Conservation (phyloP, 2,113 vertebrate genomes). For the Hyperoodon ampullatus region DNA sequence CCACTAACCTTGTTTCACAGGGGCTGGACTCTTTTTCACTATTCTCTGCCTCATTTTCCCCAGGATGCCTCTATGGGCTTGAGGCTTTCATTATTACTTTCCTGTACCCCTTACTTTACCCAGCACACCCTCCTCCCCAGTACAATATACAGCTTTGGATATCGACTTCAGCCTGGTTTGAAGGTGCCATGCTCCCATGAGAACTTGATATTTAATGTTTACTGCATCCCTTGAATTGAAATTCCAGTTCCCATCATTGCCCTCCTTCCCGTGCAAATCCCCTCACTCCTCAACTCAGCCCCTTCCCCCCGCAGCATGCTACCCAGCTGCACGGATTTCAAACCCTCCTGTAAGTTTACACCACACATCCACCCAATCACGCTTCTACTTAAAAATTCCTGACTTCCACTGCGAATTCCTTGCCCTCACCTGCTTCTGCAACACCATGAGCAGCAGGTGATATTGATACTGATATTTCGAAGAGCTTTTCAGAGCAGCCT, state of each 20-base stretch:
- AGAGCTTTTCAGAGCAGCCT: neutral
- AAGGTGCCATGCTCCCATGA: neutral
- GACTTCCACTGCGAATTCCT: neutral
- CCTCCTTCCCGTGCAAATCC: neutral
- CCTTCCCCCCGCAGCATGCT: neutral
- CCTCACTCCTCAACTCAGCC: neutral
- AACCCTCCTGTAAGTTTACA: neutral
- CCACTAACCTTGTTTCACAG: neutral
- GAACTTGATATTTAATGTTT: neutral
- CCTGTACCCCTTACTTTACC: neutral
- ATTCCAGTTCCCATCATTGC: neutral
- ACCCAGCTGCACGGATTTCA: neutral
- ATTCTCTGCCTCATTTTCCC: neutral
- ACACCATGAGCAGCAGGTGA: neutral
- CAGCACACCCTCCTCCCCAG: neutral
- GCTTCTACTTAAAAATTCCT: neutral
- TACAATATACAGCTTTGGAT: neutral
- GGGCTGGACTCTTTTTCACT: neutral
- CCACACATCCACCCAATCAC: neutral
- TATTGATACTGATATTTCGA: neutral
- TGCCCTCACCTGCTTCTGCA: neutral
- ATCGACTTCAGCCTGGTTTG: neutral
- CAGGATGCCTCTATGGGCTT: neutral
- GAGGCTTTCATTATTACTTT: neutral
- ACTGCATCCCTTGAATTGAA: neutral